These are phyloP conservation scores for Cephus rjabovi DNA, from an alignment of 2,888 invertebrate species.

Conservation along the genomic window DNA sequence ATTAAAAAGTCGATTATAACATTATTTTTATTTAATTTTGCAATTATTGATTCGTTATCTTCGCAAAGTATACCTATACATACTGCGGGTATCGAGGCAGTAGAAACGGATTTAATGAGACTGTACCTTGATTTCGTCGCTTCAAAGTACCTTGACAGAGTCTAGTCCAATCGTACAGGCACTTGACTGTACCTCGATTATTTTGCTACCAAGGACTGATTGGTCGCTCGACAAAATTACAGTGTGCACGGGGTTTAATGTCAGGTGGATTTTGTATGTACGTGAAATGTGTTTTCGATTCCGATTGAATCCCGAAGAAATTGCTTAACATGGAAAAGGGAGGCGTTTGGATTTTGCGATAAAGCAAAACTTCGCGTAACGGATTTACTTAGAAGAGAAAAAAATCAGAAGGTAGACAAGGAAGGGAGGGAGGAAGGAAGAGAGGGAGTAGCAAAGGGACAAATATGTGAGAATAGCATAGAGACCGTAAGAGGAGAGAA, in stretches of 20 bases:
- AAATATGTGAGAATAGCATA: background rate
- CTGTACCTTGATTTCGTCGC: no score
- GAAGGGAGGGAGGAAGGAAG: background rate
- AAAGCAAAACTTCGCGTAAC: background rate
- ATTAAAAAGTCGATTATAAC: no score
- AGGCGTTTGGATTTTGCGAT: background rate
- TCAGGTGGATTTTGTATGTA: background rate
- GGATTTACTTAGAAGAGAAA: background rate
- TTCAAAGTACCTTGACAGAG: no score
- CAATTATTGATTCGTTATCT: no score
- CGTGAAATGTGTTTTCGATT: background rate
- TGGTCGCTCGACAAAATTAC: background rate
- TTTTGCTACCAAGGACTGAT: background rate
- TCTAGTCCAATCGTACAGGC: no score
- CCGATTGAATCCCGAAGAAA: background rate
- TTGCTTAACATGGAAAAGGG: background rate
- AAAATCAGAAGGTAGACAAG: background rate
- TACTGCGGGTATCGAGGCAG: no score
- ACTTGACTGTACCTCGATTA: no score
- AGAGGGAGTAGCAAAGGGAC: slow-evolving; percentile 13
- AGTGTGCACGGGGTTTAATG: background rate
- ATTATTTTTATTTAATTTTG: no score
- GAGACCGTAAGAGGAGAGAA: background rate
- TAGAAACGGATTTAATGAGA: no score
- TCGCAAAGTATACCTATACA: no score